phyloP scores from a whole-genome alignment of 2,888 invertebrate genomes.

The Andrena minutula region DNA sequence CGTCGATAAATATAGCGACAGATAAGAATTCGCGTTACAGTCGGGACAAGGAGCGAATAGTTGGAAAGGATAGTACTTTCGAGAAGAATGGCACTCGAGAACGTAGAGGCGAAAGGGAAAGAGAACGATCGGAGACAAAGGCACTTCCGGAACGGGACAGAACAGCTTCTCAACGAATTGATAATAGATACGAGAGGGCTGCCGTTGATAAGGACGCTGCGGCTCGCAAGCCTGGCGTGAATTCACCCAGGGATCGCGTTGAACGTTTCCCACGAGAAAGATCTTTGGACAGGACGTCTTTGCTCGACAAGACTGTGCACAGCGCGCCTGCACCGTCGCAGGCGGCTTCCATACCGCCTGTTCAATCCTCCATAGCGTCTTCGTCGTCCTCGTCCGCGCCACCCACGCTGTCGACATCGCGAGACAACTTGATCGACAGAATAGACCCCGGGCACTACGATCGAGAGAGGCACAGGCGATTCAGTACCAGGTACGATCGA shows the following conservation, averaged over 20 bases:
- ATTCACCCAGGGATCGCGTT: slow-evolving; percentile 85
- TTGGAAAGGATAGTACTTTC: slow-evolving; percentile 62
- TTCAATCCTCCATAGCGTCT: slow-evolving; percentile 55
- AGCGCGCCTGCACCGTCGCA: slow-evolving; percentile 48
- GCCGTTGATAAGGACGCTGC: slow-evolving; percentile 76
- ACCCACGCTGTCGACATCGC: slow-evolving; percentile 58
- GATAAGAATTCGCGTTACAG: slow-evolving; percentile 75
- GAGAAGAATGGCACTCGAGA: slow-evolving; percentile 76
- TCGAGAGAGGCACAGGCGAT: slow-evolving; percentile 76
- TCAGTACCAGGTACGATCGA: slow-evolving; percentile 70
- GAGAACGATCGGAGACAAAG: slow-evolving; percentile 74
- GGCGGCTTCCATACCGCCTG: slow-evolving; percentile 53
- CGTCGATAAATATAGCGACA: slow-evolving; percentile 54
- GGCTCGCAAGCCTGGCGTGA: slow-evolving; percentile 78
- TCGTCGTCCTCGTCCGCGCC: slow-evolving; percentile 62
- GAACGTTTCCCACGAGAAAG: slow-evolving; percentile 86
- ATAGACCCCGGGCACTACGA: slow-evolving; percentile 74
- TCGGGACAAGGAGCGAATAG: slow-evolving; percentile 75
- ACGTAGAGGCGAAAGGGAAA: slow-evolving; percentile 77
- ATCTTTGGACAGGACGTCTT: slow-evolving; percentile 85
- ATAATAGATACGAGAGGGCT: slow-evolving; percentile 76
- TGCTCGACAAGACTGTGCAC: slow-evolving; percentile 64
- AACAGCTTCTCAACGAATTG: slow-evolving; percentile 72
- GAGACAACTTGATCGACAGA: slow-evolving; percentile 79
- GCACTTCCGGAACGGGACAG: slow-evolving; percentile 67